Conservation (phyloP, 2,113 vertebrate genomes). For the Neolamprologus hecqui region DNA sequence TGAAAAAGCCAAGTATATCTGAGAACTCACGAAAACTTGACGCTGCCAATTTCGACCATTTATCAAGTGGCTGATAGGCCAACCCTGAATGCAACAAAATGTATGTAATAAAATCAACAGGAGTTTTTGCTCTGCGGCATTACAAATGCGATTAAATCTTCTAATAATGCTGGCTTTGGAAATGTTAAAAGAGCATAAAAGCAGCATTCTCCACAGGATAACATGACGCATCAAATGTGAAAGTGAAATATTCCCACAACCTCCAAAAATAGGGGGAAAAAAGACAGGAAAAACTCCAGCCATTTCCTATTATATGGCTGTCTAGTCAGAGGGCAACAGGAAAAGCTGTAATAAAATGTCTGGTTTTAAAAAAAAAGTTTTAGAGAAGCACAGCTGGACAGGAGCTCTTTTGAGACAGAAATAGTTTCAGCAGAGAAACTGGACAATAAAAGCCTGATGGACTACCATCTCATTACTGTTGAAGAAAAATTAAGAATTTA, state of each 20-base stretch:
- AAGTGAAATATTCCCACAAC: constrained; percentile 34
- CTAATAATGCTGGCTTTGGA: background rate
- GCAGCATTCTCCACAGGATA: background rate
- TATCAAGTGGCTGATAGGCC: background rate
- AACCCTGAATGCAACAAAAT: background rate
- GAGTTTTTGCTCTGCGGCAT: background rate
- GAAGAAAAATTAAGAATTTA: background rate
- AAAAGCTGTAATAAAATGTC: constrained; percentile 61
- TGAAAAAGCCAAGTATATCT: background rate
- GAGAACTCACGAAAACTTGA: background rate
- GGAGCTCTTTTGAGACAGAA: background rate
- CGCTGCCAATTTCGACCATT: background rate
- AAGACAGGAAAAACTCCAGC: constrained; percentile 4
- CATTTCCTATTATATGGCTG: constrained; percentile 59
- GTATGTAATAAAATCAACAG: background rate
- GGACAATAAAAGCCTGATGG: background rate
- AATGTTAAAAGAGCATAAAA: background rate
- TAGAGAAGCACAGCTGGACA: constrained; percentile 4
- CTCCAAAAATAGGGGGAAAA: constrained; percentile 34
- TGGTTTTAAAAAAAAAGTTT: constrained; percentile 40
- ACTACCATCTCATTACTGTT: background rate
- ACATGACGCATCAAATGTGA: background rate
- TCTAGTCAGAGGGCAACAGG: constrained; percentile 64
- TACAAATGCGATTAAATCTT: background rate
- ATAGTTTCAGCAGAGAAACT: background rate